Evolutionary conservation across 2,113 vertebrate genomes (phyloP), one percentile per base, ranked within the genome.

Genomic region (Eira barbara): DNA sequence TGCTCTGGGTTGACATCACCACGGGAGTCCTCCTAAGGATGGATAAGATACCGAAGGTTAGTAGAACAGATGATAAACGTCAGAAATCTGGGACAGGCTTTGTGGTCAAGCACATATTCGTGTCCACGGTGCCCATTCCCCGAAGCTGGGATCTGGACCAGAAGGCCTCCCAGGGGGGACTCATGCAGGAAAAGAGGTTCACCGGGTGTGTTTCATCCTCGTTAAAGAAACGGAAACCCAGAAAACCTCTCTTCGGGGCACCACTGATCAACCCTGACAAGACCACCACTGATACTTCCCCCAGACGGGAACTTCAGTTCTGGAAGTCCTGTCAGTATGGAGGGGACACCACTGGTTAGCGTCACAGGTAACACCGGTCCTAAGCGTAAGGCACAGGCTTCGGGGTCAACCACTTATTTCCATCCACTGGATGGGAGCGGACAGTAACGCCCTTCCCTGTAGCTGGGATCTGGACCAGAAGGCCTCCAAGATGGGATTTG

Each of bases 151-250:
- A 4, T 31, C 80, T 55, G 45, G 49, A 25, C 55, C 52, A 34
- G 11, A 39, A 71, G 69, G 13, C 47, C 88, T 80, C 80, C 36
- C 1, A 3, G 52, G 27, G 67, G 42, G 67, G 55, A 36, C 29
- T 45, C 76, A 95, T 73, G 93, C 94, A n/a, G 47, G 57, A 94
- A 59, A 59, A 94, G 78, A 88, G 80, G 80, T 49, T 42, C 29
- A 39, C 69, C 42, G 57, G 84, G 27, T 84, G 57, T 67, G 39
- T 87, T 83, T 92, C 89, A 29, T 88, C 94, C 87, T 93, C 91
- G 76, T 52, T 1, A 88, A 90, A 94, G 98, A 97, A 96, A 93
- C 87, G 39, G 61, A 88, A 96, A 89, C 97, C 98, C 93, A 94
- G 95, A 86, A 92, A 96, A 95, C 79, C 95, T 92, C 86, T 93